phyloP scores from a whole-genome alignment of 1,140 invertebrate genomes.

The Drosophila watanabei region DNA sequence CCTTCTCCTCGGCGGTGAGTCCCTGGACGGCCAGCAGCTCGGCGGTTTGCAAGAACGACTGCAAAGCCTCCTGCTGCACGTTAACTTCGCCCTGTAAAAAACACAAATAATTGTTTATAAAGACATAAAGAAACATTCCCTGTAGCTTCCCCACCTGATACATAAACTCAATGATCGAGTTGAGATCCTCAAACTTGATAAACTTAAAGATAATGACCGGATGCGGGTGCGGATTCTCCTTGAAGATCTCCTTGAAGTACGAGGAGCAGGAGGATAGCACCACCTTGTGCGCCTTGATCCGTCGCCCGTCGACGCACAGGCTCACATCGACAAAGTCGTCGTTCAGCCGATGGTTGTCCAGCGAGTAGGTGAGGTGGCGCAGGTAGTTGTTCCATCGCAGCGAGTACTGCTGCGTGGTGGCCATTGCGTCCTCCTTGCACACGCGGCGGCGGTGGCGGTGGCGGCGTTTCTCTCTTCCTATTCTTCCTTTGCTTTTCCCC shows the following conservation, averaged over 20 bases:
- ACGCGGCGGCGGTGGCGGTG: neutral
- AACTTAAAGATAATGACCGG: conserved; percentile 95
- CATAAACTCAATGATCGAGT: conserved; percentile 94
- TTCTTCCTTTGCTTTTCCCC: neutral
- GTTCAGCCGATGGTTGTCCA: conserved; percentile 91
- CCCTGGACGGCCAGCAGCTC: conserved; percentile 95
- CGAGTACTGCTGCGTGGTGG: conserved; percentile 89
- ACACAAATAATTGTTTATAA: neutral
- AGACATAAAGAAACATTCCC: neutral
- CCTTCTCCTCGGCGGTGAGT: conserved; percentile 88
- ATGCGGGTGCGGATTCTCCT: conserved; percentile 94
- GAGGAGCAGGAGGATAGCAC: conserved; percentile 93
- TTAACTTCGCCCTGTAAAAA: conserved; percentile 92
- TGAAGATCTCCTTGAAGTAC: conserved; percentile 94
- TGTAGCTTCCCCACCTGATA: conserved; percentile 86
- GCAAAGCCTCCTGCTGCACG: conserved; percentile 94
- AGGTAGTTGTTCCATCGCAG: conserved; percentile 92
- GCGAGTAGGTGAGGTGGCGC: conserved; percentile 91
- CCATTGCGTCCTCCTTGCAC: conserved; percentile 56
- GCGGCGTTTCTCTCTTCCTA: neutral
- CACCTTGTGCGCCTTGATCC: conserved; percentile 94
- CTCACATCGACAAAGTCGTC: conserved; percentile 95
- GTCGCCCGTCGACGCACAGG: conserved; percentile 93
- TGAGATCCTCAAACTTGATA: conserved; percentile 92
- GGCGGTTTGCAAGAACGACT: conserved; percentile 94